A percentile compares a stretch with the other conserved stretches of the same genome.
phyloP scores from a whole-genome alignment of 2,113 vertebrate species.

The Terrapene triunguis region DNA sequence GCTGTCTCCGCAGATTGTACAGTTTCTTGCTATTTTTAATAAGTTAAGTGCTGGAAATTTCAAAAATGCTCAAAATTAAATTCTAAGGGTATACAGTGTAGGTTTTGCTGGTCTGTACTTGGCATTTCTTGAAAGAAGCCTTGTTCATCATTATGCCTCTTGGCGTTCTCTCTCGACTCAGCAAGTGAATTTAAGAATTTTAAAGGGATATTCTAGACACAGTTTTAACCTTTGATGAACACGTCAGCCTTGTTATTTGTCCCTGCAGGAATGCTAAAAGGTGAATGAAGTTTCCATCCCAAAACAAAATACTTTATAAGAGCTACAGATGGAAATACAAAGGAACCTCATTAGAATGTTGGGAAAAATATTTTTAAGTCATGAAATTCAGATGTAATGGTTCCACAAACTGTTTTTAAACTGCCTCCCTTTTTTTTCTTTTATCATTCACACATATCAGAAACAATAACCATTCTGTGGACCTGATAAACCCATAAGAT shows the following conservation, averaged over 20 bases:
- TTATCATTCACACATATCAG: not conserved
- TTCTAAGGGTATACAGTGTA: constrained; percentile 6
- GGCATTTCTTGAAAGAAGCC: not conserved
- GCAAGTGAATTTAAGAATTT: not conserved
- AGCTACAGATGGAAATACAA: not conserved
- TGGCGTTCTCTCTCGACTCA: not conserved
- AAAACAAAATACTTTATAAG: not conserved
- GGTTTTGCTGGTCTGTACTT: not conserved
- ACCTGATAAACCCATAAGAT: not conserved
- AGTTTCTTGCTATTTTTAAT: not conserved
- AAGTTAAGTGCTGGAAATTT: not conserved
- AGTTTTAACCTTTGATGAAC: not conserved
- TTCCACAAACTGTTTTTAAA: not conserved
- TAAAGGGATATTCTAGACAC: not conserved
- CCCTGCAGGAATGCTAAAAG: not conserved
- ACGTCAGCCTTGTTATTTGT: not conserved
- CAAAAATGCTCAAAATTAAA: not conserved
- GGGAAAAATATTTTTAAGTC: not conserved
- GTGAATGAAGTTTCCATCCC: not conserved
- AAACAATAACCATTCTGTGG: not conserved
- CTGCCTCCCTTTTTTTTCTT: not conserved
- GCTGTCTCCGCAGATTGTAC: not conserved
- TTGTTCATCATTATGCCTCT: not conserved
- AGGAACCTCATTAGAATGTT: not conserved
- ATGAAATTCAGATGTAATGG: not conserved